phyloP scores from a whole-genome alignment of 2,888 invertebrate species.

The Laspeyria flexula region DNA sequence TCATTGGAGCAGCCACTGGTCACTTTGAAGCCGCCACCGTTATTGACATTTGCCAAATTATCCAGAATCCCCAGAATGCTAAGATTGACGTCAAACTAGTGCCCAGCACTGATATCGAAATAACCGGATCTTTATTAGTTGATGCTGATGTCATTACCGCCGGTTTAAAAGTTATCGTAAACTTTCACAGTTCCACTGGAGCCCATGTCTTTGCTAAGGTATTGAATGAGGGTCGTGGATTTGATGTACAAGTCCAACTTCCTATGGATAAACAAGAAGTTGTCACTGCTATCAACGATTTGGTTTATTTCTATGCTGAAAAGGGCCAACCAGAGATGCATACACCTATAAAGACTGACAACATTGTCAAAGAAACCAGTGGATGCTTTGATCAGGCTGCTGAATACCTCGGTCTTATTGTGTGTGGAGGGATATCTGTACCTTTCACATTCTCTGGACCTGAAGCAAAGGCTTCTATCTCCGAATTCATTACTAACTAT shows the following conservation, averaged over 20 bases:
- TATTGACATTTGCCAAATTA: slow-evolving; percentile 89
- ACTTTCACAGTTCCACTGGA: slow-evolving; percentile 92
- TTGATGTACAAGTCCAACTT: slow-evolving; percentile 91
- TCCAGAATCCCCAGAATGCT: slow-evolving; percentile 86
- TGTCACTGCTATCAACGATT: slow-evolving; percentile 88
- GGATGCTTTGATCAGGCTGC: slow-evolving; percentile 92
- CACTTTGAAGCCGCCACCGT: slow-evolving; percentile 90
- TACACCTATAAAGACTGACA: slow-evolving; percentile 68
- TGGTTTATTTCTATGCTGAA: slow-evolving; percentile 88
- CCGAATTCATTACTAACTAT: slow-evolving; percentile 82
- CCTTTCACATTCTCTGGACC: slow-evolving; percentile 80
- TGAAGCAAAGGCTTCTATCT: slow-evolving; percentile 72
- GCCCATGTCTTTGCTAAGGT: slow-evolving; percentile 88
- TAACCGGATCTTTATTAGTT: slow-evolving; percentile 87
- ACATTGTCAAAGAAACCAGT: slow-evolving; percentile 76
- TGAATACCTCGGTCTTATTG: slow-evolving; percentile 88
- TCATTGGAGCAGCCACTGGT: slow-evolving; percentile 91
- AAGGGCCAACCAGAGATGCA: slow-evolving; percentile 83
- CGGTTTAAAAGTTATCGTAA: slow-evolving; percentile 91
- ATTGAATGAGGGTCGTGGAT: slow-evolving; percentile 87
- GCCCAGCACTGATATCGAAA: slow-evolving; percentile 89
- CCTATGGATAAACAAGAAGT: slow-evolving; percentile 94
- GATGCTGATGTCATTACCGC: slow-evolving; percentile 89
- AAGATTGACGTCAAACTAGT: slow-evolving; percentile 90
- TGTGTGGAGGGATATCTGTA: slow-evolving; percentile 88